These are phyloP conservation scores for Cyclophora albipunctata DNA, from an alignment of 2,888 invertebrate species.

Conservation along the genomic window DNA sequence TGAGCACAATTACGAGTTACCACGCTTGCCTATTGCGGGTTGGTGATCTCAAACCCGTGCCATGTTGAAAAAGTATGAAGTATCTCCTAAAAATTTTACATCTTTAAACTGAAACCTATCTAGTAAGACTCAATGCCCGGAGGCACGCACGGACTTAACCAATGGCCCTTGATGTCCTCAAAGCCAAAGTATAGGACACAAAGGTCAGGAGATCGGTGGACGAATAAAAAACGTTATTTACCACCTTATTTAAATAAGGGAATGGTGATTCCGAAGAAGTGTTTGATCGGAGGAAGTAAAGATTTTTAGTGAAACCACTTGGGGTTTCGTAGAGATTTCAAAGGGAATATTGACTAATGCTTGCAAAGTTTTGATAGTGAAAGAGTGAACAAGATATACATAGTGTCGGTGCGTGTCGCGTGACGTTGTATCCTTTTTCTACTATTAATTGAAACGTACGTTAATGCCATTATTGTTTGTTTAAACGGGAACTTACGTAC, in stretches of 20 bases:
- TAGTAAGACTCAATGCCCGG: slow-evolving; percentile 18
- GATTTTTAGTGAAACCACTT: neutral
- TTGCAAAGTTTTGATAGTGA: too few species aligned
- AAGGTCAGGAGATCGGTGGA: neutral
- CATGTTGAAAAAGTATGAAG: neutral
- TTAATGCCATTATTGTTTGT: too few species aligned
- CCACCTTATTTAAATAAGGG: slow-evolving; percentile 1
- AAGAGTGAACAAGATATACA: too few species aligned
- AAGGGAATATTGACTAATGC: too few species aligned
- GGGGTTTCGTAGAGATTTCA: too few species aligned
- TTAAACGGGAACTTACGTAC: too few species aligned
- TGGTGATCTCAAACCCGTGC: too few species aligned
- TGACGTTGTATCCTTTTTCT: too few species aligned
- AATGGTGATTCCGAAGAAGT: neutral
- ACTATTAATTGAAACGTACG: too few species aligned
- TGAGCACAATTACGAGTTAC: too few species aligned
- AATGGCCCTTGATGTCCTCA: slow-evolving; percentile 6
- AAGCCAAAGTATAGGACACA: neutral
- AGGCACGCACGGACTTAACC: slow-evolving; percentile 20
- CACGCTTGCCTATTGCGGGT: too few species aligned
- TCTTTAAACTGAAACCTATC: slow-evolving; percentile 7
- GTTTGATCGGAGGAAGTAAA: neutral
- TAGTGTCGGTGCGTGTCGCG: too few species aligned
- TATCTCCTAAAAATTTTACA: neutral
- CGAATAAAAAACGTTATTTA: neutral